Evolutionary conservation across 1,140 invertebrate genomes (phyloP).

Genomic region (Pseudobourletiella spinata): DNA sequence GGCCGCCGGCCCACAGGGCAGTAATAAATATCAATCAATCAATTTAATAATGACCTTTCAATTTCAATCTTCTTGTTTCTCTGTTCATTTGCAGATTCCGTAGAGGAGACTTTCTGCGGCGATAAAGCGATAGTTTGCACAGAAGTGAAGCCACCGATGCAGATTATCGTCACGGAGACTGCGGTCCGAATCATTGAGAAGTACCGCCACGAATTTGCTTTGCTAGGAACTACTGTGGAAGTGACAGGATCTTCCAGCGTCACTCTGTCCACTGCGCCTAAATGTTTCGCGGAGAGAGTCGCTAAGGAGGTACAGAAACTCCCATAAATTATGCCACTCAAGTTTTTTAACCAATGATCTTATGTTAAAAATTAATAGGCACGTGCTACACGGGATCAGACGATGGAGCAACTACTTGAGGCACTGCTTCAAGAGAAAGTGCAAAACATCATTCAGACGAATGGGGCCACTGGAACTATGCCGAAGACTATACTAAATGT

Average conservation of each 20-base stretch:
- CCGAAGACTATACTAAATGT: conserved; percentile 38
- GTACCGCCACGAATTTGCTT: conserved; percentile 39
- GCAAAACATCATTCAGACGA: conserved; percentile 7
- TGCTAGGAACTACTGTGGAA: conserved; percentile 39
- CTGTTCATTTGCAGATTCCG: not conserved
- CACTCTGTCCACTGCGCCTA: conserved; percentile 34
- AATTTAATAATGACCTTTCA: no score
- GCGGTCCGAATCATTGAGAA: conserved; percentile 41
- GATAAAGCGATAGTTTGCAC: conserved; percentile 10
- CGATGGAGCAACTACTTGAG: not conserved
- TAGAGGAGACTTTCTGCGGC: not conserved
- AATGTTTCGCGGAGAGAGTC: conserved; percentile 35
- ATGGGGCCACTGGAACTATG: not conserved
- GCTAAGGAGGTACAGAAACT: conserved; percentile 36
- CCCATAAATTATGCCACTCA: no score
- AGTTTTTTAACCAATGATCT: no score
- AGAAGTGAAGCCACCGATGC: conserved; percentile 38
- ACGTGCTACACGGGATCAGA: conserved; percentile 6
- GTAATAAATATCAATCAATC: no score
- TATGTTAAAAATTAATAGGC: no score
- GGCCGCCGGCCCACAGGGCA: no score
- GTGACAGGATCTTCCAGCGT: conserved; percentile 16
- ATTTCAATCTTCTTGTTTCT: no score
- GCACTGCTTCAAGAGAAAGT: conserved; percentile 28
- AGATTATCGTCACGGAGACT: conserved; percentile 39